phyloP scores from a whole-genome alignment of 2,888 invertebrate species.

The Dolichomitus sp. region DNA sequence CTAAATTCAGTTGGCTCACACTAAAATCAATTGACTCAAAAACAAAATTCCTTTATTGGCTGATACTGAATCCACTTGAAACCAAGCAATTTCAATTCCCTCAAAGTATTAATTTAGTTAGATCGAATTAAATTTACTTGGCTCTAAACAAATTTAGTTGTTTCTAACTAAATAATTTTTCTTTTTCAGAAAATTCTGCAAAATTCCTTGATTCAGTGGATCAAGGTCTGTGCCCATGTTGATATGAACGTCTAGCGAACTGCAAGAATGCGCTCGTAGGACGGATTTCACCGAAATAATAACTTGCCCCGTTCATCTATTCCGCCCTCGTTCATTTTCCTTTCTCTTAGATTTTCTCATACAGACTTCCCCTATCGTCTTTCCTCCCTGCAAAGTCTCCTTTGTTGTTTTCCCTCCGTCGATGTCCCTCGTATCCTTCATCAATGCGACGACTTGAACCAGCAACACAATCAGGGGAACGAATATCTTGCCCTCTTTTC shows the following conservation, averaged over 20 bases:
- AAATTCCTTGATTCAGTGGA: neutral
- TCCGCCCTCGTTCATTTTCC: conserved; percentile 33
- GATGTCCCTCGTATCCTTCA: conserved; percentile 12
- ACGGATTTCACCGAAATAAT: conserved; percentile 28
- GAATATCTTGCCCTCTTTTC: neutral
- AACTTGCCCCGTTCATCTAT: conserved; percentile 15
- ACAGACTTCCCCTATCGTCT: neutral
- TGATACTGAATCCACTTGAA: too few relatives aligned
- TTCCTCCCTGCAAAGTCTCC: conserved; percentile 19
- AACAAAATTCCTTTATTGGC: too few relatives aligned
- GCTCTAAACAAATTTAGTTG: neutral
- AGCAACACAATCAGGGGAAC: neutral
- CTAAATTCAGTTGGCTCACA: neutral
- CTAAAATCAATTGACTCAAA: neutral
- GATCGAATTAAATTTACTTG: neutral
- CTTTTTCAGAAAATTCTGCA: neutral
- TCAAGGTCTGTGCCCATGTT: too few relatives aligned
- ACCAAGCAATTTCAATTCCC: too few relatives aligned
- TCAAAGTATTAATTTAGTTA: neutral
- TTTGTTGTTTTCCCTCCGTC: conserved; percentile 35
- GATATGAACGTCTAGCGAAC: too few relatives aligned
- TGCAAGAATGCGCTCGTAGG: conserved; percentile 5
- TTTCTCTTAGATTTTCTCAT: neutral
- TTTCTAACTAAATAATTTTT: neutral
- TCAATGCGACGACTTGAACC: neutral